These are phyloP conservation scores for Tenthredo notha DNA, from an alignment of 2,888 invertebrate species.

Conservation along the genomic window DNA sequence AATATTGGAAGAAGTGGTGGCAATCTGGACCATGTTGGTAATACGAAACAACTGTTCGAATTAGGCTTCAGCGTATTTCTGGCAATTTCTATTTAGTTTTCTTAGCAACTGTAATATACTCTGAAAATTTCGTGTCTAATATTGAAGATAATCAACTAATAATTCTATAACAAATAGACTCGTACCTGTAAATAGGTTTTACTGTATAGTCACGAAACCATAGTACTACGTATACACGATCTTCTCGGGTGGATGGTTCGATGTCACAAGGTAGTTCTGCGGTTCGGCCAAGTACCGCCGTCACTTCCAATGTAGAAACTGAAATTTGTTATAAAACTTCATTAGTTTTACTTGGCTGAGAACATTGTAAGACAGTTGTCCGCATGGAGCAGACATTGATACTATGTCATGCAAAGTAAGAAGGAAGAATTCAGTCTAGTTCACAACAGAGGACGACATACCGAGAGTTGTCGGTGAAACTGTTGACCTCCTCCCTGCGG, in stretches of 20 bases:
- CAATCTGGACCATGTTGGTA: background rate
- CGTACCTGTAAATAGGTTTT: conserved; percentile 94
- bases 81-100: background rate
- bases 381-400: background rate
- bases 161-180: background rate
- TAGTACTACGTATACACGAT: conserved; percentile 94
- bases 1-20: too few species aligned
- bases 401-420: background rate
- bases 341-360: background rate
- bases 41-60: background rate
- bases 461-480: too few species aligned
- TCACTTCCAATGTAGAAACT: conserved; percentile 87
- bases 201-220: conserved; percentile 94
- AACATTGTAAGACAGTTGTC: background rate
- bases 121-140: background rate
- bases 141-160: background rate
- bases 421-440: background rate
- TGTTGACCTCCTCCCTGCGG: too few species aligned
- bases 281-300: conserved; percentile 91
- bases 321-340: conserved; percentile 59
- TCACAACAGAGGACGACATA: background rate
- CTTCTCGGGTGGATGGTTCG: conserved; percentile 89
- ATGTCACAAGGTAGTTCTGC: conserved; percentile 94
- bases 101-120: background rate
- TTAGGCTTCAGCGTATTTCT: background rate